These are phyloP conservation scores for Cepaea hortensis DNA, from an alignment of 2,888 invertebrate species.

Conservation along the genomic window DNA sequence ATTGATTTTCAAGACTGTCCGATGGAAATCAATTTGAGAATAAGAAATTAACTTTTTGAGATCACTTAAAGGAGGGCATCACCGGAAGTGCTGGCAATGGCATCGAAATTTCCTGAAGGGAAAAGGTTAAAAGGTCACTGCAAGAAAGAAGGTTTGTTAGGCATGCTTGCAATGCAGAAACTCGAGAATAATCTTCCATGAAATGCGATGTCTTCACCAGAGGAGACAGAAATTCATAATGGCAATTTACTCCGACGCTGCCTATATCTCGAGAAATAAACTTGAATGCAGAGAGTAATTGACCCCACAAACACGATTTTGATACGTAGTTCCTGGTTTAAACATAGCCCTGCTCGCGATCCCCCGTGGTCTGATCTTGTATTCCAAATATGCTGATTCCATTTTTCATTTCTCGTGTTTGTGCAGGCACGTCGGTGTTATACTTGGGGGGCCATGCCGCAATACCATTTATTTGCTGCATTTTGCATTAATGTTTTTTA, in stretches of 20 bases:
- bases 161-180: neutral
- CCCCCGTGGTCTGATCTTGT: neutral
- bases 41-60: slow-evolving; percentile 20
- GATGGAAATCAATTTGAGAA: slow-evolving; percentile 30
- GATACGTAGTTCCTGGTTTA: no score
- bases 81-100: slow-evolving; percentile 24
- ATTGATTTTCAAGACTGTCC: slow-evolving; percentile 28
- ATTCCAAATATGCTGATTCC: neutral
- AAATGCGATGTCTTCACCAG: slow-evolving; percentile 5
- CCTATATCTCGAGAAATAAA: slow-evolving; percentile 5
- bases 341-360: neutral
- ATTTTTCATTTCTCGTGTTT: no score
- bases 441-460: neutral
- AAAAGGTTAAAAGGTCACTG: neutral
- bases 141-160: neutral
- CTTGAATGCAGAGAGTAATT: neutral
- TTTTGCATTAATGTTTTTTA: neutral
- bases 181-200: slow-evolving; percentile 9
- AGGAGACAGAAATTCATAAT: neutral
- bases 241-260: neutral
- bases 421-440: neutral
- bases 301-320: neutral
- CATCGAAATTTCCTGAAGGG: neutral
- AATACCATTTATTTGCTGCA: neutral
- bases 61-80: slow-evolving; percentile 25